phyloP scores from a whole-genome alignment of 2,888 invertebrate species.

The Lacanobia oleracea region DNA sequence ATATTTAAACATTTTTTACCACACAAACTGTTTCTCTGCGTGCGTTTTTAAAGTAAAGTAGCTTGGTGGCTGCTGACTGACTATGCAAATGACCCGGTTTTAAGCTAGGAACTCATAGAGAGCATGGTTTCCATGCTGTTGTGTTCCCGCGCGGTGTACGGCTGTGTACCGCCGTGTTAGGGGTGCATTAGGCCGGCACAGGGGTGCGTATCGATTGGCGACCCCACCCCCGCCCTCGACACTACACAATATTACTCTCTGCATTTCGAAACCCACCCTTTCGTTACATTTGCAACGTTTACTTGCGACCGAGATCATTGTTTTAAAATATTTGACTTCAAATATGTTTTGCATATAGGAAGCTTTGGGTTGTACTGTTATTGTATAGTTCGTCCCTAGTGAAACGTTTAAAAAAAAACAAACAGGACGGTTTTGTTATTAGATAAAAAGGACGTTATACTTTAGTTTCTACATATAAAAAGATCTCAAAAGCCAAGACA shows the following conservation, averaged over 20 bases:
- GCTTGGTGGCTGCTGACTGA: slow-evolving; percentile 13
- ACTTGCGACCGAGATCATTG: slow-evolving; percentile 77
- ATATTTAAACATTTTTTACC: slow-evolving; percentile 69
- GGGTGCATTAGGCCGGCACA: slow-evolving; percentile 85
- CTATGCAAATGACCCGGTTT: slow-evolving; percentile 66
- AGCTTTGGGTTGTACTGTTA: not conserved
- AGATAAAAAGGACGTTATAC: not conserved
- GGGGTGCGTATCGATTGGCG: slow-evolving; percentile 88
- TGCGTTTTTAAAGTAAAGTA: slow-evolving; percentile 44
- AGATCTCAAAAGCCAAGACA: not conserved
- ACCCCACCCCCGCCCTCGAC: slow-evolving; percentile 75
- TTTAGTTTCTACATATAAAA: too few relatives aligned
- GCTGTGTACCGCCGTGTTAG: slow-evolving; percentile 67
- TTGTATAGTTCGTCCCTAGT: not conserved
- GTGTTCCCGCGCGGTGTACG: slow-evolving; percentile 55
- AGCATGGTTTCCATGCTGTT: slow-evolving; percentile 68
- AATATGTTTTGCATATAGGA: slow-evolving; percentile 51
- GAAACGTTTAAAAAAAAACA: not conserved
- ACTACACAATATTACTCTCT: slow-evolving; percentile 81
- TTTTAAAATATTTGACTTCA: slow-evolving; percentile 73
- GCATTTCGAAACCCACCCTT: slow-evolving; percentile 80
- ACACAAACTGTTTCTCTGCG: slow-evolving; percentile 26
- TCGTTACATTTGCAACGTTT: slow-evolving; percentile 82
- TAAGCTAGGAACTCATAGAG: slow-evolving; percentile 56
- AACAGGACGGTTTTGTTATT: not conserved